These are phyloP conservation scores for Artibeus jamaicensis DNA, from an alignment of 2,797 vertebrate genomes.

Conservation along the genomic window DNA sequence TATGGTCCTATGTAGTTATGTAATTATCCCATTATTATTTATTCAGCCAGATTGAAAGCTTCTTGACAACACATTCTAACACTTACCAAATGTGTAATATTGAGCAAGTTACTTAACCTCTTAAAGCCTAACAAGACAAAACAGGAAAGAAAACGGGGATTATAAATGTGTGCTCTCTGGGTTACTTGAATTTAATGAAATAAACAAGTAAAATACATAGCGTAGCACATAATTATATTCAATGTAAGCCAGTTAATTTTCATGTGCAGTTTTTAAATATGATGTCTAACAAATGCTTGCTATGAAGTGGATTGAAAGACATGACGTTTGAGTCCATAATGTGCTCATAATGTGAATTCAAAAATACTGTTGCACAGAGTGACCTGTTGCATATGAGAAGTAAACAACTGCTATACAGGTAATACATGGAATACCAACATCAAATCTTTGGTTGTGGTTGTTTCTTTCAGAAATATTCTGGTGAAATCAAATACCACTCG, in stretches of 20 bases:
- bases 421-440: background rate
- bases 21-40: background rate
- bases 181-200: background rate
- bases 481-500: background rate
- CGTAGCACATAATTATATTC: background rate
- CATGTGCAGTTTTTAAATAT: background rate
- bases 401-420: background rate
- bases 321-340: background rate
- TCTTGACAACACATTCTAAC: conserved; percentile 21
- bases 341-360: background rate
- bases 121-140: background rate
- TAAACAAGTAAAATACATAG: background rate
- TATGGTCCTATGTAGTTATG: background rate
- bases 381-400: background rate
- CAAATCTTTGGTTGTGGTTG: background rate
- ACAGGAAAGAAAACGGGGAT: background rate
- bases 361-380: background rate
- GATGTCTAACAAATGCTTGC: background rate
- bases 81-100: background rate
- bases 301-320: background rate
- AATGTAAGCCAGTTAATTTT: background rate
- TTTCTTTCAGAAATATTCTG: background rate
- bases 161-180: background rate
- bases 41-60: background rate
- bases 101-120: background rate